Evolutionary conservation across 2,113 vertebrate species (phyloP).

Genomic region (Calidris pygmaea): DNA sequence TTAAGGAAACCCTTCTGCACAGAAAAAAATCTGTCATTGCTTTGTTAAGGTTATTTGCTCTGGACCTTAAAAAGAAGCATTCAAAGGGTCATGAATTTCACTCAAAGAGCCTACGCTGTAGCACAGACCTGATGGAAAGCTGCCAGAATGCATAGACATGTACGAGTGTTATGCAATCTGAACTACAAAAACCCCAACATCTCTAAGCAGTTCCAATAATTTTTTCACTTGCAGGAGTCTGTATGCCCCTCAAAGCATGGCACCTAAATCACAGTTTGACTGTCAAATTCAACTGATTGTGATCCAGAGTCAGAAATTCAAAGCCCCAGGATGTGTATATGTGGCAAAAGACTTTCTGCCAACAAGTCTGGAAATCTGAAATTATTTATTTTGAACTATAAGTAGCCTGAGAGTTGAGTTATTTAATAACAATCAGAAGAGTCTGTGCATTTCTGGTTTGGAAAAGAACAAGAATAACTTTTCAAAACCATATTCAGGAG

Average conservation of each 20-base stretch:
- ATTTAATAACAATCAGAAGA: constrained; percentile 1
- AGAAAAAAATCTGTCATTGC: not conserved
- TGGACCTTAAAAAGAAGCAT: not conserved
- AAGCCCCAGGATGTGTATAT: not conserved
- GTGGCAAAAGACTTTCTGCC: not conserved
- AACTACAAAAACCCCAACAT: not conserved
- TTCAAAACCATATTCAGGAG: not conserved
- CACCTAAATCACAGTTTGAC: not conserved
- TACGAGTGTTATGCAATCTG: not conserved
- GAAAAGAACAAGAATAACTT: not conserved
- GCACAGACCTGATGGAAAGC: not conserved
- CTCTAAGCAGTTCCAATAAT: not conserved
- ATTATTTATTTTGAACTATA: constrained; percentile 9
- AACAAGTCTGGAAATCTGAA: constrained; percentile 5
- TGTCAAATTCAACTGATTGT: not conserved
- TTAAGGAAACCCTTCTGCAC: not conserved
- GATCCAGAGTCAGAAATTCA: not conserved
- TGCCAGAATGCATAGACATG: not conserved
- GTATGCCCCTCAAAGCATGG: not conserved
- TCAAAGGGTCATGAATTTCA: not conserved
- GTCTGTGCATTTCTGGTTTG: not conserved
- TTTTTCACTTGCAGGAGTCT: not conserved
- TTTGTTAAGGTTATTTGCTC: not conserved
- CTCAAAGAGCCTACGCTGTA: not conserved
- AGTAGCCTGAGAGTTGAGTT: not conserved